phyloP scores from a whole-genome alignment of 1,140 invertebrate genomes.

The Penaeus indicus region DNA sequence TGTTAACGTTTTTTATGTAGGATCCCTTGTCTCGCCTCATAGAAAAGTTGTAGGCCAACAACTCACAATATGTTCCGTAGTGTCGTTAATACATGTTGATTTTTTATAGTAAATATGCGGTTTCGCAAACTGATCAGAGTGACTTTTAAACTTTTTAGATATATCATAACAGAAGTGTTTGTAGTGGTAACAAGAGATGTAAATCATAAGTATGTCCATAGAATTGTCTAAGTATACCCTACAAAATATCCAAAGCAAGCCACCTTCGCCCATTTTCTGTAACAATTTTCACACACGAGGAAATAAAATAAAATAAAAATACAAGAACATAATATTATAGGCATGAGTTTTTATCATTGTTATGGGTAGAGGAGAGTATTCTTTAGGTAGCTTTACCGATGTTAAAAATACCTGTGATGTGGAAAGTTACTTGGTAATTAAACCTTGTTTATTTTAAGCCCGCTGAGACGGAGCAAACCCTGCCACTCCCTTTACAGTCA shows the following conservation, averaged over 20 bases:
- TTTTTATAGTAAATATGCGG: slow-evolving; percentile 30
- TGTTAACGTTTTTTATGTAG: slow-evolving; percentile 37
- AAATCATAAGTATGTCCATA: slow-evolving; percentile 28
- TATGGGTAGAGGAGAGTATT: slow-evolving; percentile 54
- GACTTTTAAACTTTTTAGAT: slow-evolving; percentile 41
- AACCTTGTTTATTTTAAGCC: slow-evolving; percentile 58
- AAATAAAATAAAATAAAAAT: background rate
- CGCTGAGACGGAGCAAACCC: slow-evolving; percentile 38
- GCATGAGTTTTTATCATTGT: slow-evolving; percentile 58
- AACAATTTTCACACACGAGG: slow-evolving; percentile 28
- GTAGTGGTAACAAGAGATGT: slow-evolving; percentile 13
- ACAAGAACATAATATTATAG: slow-evolving; percentile 29
- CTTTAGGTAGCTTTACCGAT: slow-evolving; percentile 59
- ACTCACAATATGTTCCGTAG: slow-evolving; percentile 6
- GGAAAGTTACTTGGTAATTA: slow-evolving; percentile 58
- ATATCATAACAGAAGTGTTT: slow-evolving; percentile 23
- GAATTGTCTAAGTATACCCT: slow-evolving; percentile 28
- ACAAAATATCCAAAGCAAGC: slow-evolving; percentile 49
- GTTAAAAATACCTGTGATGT: slow-evolving; percentile 61
- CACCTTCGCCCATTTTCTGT: slow-evolving; percentile 45
- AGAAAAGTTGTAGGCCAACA: background rate
- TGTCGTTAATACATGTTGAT: background rate
- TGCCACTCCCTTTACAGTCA: slow-evolving; percentile 62
- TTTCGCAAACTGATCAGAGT: slow-evolving; percentile 11
- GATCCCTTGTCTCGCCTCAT: slow-evolving; percentile 2